Evolutionary conservation across 2,888 invertebrate genomes (phyloP).

Genomic region (Drosophila nr. perissopoda): DNA sequence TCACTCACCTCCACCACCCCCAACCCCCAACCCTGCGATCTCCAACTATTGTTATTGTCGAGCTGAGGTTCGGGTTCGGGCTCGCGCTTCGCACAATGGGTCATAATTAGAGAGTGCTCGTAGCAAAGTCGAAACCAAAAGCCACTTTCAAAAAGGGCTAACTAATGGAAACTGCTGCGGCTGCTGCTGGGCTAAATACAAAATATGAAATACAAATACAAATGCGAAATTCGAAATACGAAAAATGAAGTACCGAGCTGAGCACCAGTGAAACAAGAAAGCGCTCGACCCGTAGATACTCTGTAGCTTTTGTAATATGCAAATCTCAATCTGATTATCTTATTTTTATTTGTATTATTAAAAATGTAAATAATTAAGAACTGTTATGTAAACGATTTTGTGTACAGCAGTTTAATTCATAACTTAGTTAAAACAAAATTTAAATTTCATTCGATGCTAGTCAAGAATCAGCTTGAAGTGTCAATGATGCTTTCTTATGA

Average conservation of each 20-base stretch:
- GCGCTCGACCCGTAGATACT: neutral
- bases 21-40: neutral
- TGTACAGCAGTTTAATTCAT: neutral
- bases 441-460: neutral
- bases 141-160: conserved; percentile 60
- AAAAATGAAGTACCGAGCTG: conserved; percentile 37
- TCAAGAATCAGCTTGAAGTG: neutral
- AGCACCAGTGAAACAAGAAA: neutral
- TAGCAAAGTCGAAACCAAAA: conserved; percentile 16
- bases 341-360: neutral
- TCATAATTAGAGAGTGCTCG: conserved; percentile 65
- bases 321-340: neutral
- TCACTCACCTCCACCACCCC: neutral
- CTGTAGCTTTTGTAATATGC: neutral
- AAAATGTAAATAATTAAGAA: neutral
- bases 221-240: conserved; percentile 9
- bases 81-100: conserved; percentile 31
- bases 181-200: conserved; percentile 28
- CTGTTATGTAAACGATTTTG: neutral
- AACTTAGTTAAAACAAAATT: too few relatives aligned
- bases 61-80: conserved; percentile 13
- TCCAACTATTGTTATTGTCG: neutral
- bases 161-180: conserved; percentile 54
- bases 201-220: conserved; percentile 26
- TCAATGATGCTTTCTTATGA: neutral